Conservation (phyloP, 2,113 vertebrate species). For the Canis aureus region DNA sequence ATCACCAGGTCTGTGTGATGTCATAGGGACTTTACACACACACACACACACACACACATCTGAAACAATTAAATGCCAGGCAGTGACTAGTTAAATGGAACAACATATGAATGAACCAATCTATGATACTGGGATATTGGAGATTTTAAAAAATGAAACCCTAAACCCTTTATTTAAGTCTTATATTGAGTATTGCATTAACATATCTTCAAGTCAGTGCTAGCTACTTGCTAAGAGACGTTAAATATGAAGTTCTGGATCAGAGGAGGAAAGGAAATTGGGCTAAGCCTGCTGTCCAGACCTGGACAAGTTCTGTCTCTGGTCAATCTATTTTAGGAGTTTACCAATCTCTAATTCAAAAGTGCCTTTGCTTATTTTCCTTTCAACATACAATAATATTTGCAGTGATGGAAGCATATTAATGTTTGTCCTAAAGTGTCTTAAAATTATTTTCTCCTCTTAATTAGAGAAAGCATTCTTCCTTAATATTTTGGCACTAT, state of each 20-base stretch:
- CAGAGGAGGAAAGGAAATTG: background rate
- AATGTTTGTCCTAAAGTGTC: background rate
- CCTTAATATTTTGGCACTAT: slow-evolving; percentile 7
- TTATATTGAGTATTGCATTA: background rate
- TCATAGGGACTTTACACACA: background rate
- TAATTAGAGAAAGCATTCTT: slow-evolving; percentile 46
- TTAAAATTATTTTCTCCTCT: slow-evolving; percentile 46
- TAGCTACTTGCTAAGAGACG: background rate
- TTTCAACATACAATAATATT: background rate
- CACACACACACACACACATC: background rate
- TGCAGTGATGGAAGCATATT: background rate
- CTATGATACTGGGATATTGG: background rate
- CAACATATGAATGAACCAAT: background rate
- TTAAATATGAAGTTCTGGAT: background rate
- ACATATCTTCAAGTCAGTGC: background rate
- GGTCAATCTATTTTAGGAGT: background rate
- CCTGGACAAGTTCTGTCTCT: background rate
- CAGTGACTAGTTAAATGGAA: background rate
- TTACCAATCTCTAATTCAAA: background rate
- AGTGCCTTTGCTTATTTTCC: background rate
- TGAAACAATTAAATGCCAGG: background rate
- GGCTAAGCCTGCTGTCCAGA: background rate
- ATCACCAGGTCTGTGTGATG: background rate
- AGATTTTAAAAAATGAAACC: background rate
- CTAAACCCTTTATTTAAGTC: background rate